Conservation (phyloP, 2,113 vertebrate genomes). For the Nymphicus hollandicus region DNA sequence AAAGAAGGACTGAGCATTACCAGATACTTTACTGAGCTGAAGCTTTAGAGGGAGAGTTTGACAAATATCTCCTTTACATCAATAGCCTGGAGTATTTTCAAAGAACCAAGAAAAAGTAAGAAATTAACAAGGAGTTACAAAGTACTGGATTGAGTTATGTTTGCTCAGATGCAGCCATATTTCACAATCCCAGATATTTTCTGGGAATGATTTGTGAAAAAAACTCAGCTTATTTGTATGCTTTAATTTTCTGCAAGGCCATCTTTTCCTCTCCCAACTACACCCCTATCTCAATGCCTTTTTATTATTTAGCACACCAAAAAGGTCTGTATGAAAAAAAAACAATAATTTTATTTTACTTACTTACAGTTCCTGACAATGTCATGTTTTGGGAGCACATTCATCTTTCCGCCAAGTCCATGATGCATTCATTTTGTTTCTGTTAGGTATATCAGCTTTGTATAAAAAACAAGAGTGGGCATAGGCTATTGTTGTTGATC, state of each 20-base stretch:
- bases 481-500: neutral
- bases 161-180: neutral
- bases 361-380: neutral
- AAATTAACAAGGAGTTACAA: neutral
- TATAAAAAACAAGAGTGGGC: neutral
- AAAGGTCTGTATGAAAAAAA: neutral
- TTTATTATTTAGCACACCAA: neutral
- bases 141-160: neutral
- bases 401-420: neutral
- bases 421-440: neutral
- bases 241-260: neutral
- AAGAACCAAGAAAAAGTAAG: neutral
- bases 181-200: neutral
- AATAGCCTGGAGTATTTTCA: constrained; percentile 34
- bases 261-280: neutral
- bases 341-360: neutral
- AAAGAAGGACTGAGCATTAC: neutral
- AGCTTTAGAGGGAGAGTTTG: neutral
- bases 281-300: neutral
- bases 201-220: neutral
- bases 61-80: neutral
- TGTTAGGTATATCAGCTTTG: neutral
- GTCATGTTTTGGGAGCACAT: neutral
- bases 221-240: neutral
- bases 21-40: neutral